Evolutionary conservation across 2,888 invertebrate genomes (phyloP).

Genomic region (Eumerus sabulonum): DNA sequence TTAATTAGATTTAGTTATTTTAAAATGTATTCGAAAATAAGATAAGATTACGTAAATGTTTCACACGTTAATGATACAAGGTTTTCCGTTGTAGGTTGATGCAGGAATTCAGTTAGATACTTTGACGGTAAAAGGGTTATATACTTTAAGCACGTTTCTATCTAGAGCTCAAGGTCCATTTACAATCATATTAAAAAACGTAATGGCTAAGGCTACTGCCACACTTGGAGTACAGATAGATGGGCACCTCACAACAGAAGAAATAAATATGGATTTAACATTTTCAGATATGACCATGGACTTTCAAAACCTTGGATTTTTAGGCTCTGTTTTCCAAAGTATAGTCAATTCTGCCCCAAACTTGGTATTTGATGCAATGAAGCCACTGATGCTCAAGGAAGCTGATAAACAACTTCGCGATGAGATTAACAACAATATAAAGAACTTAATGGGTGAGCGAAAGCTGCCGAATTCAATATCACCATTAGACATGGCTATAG

Average conservation of each 20-base stretch:
- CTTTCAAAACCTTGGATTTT: conserved; percentile 88
- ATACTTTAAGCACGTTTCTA: conserved; percentile 87
- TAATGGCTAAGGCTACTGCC: conserved; percentile 85
- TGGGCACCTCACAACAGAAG: conserved; percentile 88
- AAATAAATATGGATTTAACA: conserved; percentile 88
- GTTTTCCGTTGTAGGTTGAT: conserved; percentile 81
- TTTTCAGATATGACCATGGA: conserved; percentile 88
- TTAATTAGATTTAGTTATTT: background rate
- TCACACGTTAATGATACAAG: background rate
- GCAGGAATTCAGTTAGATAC: conserved; percentile 86
- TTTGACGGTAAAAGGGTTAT: conserved; percentile 86
- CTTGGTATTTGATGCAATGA: conserved; percentile 91
- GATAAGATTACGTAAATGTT: background rate
- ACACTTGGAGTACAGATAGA: conserved; percentile 86
- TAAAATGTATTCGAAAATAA: background rate
- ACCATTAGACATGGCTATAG: conserved; percentile 90
- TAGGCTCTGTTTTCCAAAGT: conserved; percentile 85
- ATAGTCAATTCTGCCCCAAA: conserved; percentile 90
- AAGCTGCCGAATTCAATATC: conserved; percentile 91
- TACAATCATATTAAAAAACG: conserved; percentile 86
- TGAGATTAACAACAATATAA: conserved; percentile 87
- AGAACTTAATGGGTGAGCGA: conserved; percentile 84
- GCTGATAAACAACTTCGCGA: conserved; percentile 87
- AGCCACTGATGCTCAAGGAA: conserved; percentile 89
- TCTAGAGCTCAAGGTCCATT: conserved; percentile 87